Percentiles rank a stretch among this genome's conserved stretches.
Conservation (phyloP, 2,113 vertebrate species). For the Nothocercus julius region DNA sequence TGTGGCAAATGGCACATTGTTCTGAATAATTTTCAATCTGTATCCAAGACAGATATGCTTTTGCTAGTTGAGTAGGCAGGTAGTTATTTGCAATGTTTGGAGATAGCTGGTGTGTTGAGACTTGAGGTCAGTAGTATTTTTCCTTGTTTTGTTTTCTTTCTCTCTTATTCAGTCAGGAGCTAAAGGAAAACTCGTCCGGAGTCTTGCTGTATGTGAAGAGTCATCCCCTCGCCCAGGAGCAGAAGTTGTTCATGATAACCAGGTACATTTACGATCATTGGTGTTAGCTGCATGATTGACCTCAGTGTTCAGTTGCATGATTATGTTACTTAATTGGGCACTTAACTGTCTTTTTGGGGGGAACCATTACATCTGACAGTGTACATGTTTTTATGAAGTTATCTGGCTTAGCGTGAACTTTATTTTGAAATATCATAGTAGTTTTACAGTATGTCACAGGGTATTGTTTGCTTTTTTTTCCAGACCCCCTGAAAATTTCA, state of each 20-base stretch:
- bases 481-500: slow-evolving; percentile 84
- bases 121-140: slow-evolving; percentile 7
- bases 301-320: slow-evolving; percentile 64
- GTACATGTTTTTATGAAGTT: slow-evolving; percentile 11
- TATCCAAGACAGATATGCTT: not conserved
- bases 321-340: not conserved
- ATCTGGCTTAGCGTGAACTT: slow-evolving; percentile 56
- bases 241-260: slow-evolving; percentile 80
- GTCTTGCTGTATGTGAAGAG: slow-evolving; percentile 91
- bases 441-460: slow-evolving; percentile 74
- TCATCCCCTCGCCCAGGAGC: slow-evolving; percentile 72
- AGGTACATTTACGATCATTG: slow-evolving; percentile 77
- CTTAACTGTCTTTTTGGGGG: slow-evolving; percentile 39
- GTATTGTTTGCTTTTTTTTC: slow-evolving; percentile 82
- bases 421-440: slow-evolving; percentile 39
- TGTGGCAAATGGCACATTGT: not conserved
- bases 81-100: not conserved
- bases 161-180: slow-evolving; percentile 82
- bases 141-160: slow-evolving; percentile 21
- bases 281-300: slow-evolving; percentile 66
- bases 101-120: not conserved
- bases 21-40: not conserved
- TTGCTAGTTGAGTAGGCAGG: not conserved
- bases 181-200: slow-evolving; percentile 91
- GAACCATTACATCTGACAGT: not conserved